These are phyloP conservation scores for Scaptomyza caliginosa DNA, from an alignment of 2,888 invertebrate genomes.

Conservation along the genomic window DNA sequence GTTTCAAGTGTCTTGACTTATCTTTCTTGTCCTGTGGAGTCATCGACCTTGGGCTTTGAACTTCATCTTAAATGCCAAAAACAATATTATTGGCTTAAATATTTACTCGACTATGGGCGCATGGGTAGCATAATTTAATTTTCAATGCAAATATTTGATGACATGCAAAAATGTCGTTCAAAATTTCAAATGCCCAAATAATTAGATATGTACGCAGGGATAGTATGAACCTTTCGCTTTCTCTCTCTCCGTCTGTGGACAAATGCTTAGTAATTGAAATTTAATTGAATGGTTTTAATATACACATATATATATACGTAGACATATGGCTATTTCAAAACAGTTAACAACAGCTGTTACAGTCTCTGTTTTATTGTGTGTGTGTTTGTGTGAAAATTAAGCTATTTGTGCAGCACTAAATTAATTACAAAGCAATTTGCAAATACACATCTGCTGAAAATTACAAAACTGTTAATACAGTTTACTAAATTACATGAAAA, in stretches of 20 bases:
- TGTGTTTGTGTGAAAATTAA: constrained; percentile 12
- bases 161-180: constrained; percentile 50
- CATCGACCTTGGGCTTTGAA: constrained; percentile 28
- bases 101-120: constrained; percentile 38
- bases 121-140: constrained; percentile 51
- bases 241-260: constrained; percentile 1
- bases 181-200: constrained; percentile 22
- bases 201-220: constrained; percentile 47
- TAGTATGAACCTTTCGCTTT: not conserved
- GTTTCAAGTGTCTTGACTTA: constrained; percentile 9
- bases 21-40: constrained; percentile 18
- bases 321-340: constrained; percentile 8
- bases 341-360: constrained; percentile 24
- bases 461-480: constrained; percentile 3
- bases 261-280: constrained; percentile 45
- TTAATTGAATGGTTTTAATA: constrained; percentile 42
- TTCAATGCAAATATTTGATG: constrained; percentile 59
- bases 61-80: constrained; percentile 33
- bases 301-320: constrained; percentile 1
- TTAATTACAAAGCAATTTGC: constrained; percentile 39
- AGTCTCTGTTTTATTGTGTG: not conserved
- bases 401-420: constrained; percentile 37
- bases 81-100: constrained; percentile 65
- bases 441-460: constrained; percentile 23
- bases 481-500: not conserved